Percentiles rank a stretch among this genome's conserved stretches.
These are phyloP conservation scores for Cryptomyrus ogoouensis DNA, from an alignment of 2,113 vertebrate genomes.

Conservation along the genomic window DNA sequence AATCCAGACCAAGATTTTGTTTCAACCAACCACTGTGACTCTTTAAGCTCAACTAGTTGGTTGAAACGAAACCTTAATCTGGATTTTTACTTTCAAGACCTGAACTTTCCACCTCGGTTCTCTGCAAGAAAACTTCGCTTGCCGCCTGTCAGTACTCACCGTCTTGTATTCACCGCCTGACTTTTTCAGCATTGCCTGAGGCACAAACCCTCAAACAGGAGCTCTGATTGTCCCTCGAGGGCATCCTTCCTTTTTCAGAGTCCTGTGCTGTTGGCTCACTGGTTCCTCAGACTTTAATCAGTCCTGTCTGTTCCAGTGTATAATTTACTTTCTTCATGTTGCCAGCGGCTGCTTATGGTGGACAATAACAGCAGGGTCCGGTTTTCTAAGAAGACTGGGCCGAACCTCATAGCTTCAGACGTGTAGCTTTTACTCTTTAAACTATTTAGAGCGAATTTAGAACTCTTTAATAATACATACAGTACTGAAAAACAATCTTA, in stretches of 20 bases:
- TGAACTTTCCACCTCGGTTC: neutral
- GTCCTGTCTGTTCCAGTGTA: neutral
- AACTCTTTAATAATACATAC: neutral
- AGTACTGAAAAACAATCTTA: neutral
- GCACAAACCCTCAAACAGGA: neutral
- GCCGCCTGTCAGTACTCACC: neutral
- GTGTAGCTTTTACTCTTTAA: neutral
- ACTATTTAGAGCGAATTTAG: neutral
- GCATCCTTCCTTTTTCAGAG: neutral
- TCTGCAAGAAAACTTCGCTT: neutral
- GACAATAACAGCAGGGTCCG: neutral
- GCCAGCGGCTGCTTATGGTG: neutral
- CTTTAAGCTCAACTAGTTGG: neutral
- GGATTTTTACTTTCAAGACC: neutral
- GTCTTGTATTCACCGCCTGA: neutral
- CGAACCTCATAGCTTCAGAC: neutral
- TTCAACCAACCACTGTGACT: neutral
- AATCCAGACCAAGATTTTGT: neutral
- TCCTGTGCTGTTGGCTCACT: neutral
- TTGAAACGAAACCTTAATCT: neutral
- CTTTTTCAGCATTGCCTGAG: neutral
- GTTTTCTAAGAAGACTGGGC: neutral
- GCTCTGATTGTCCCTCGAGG: neutral
- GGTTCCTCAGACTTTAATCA: neutral
- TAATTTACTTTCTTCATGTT: neutral